Base-by-base conservation (phyloP, 1,140 invertebrate genomes). In the Cyphomyrmex costatus region DNA sequence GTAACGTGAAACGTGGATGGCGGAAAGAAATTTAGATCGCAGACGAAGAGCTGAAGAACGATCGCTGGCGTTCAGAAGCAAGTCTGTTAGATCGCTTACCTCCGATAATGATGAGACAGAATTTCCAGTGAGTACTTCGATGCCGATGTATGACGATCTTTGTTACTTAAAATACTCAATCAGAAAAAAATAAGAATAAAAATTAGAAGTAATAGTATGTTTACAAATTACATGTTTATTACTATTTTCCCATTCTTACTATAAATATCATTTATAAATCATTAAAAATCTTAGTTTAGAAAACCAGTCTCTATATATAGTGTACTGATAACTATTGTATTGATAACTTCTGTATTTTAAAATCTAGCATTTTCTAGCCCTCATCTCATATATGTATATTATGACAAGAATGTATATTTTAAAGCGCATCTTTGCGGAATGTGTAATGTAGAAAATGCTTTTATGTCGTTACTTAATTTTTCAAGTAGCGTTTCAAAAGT, bases 1-100 rank as follows among this genome's bases (percentile, higher is more conserved):
- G 70, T 80, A 82, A 83, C 42, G 46, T n/a, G 58, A 84, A 61
- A 63, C 30, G 80, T 33, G 58, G 36, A 16, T 46, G 51, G 60
- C 21, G 68, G 58, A 65, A 71, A 76, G 79, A 74, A 74, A 83
- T 83, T 83, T 73, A 51, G 78, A 82, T 82, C 51, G 19, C 51
- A 71, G 46, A 82, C 46, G 51, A 30, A 12, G 16, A 73, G 51
- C 66, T 19, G 33, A 60, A 73, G 53, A 73, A 58, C 51, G 36
- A 82, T 80, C 65, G 7, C 33, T 24, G 53, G 21, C 24, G 36
- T 7, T 24, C 36, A 56, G 36, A 58, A 73, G 66, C 66, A 70
- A 73, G 66, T 27, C 70, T 19, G 24, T 73, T 82, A 71, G 21
- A 30, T 73, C 53, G 51, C 66, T 61, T 68, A 42, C 10, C 63